Percentiles rank a stretch among this genome's conserved stretches.
Evolutionary conservation across 2,888 invertebrate genomes (phyloP).

Genomic region (Chloroclysta siterata): DNA sequence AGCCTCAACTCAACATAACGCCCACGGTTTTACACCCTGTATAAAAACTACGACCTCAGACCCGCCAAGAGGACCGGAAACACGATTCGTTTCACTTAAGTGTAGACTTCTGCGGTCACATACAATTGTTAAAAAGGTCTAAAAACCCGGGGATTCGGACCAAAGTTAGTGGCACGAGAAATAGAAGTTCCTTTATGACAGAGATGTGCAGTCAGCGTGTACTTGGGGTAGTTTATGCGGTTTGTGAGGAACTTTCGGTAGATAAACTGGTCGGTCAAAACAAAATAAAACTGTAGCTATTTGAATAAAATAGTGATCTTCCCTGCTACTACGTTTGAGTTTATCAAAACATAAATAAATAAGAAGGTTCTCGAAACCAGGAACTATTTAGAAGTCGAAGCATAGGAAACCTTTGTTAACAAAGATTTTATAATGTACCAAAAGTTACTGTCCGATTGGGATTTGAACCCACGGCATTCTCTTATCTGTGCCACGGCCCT

Average conservation of each 20-base stretch:
- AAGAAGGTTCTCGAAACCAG: too few species aligned
- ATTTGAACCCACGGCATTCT: too few species aligned
- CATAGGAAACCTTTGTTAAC: too few species aligned
- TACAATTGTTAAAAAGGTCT: conserved; percentile 29
- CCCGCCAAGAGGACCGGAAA: conserved; percentile 17
- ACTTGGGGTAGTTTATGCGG: conserved; percentile 2
- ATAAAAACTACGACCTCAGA: background rate
- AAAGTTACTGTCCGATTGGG: too few species aligned
- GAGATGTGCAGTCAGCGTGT: conserved; percentile 10
- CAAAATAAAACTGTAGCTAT: background rate
- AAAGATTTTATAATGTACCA: too few species aligned
- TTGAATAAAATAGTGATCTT: background rate
- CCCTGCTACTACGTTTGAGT: too few species aligned
- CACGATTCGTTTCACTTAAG: conserved; percentile 38
- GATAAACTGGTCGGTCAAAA: background rate
- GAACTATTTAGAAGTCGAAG: too few species aligned
- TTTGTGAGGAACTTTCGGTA: background rate
- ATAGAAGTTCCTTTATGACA: conserved; percentile 26
- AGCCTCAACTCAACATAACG: too few species aligned
- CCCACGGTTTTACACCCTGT: too few species aligned
- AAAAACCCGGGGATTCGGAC: conserved; percentile 11
- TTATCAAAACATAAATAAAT: too few species aligned
- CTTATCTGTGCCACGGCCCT: too few species aligned
- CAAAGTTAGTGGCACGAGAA: conserved; percentile 13
- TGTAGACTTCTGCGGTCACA: conserved; percentile 31